Percentiles rank a stretch among this genome's conserved stretches.
Evolutionary conservation across 2,797 vertebrate species (phyloP).

Genomic region (Octomys mimax): DNA sequence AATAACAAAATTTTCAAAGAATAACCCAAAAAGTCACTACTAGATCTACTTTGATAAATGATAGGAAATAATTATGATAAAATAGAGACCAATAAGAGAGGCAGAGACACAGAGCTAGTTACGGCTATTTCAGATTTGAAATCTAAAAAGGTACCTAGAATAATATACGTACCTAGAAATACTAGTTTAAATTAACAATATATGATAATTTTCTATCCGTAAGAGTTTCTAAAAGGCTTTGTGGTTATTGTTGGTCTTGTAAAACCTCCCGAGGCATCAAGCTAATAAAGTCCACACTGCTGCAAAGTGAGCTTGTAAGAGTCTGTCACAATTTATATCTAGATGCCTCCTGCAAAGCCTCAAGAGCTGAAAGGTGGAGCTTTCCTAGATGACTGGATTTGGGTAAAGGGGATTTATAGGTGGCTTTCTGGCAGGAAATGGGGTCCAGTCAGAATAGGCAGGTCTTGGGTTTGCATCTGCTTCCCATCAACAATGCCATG

Average conservation of each 20-base stretch:
- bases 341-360: background rate
- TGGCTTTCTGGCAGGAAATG: background rate
- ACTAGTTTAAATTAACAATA: conserved; percentile 52
- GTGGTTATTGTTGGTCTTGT: background rate
- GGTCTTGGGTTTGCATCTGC: background rate
- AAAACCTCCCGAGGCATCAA: conserved; percentile 36
- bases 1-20: conserved; percentile 39
- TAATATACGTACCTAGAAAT: conserved; percentile 17
- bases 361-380: background rate
- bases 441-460: background rate
- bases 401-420: background rate
- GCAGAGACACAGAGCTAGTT: background rate
- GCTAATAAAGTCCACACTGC: background rate
- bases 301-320: conserved; percentile 18
- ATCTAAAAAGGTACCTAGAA: background rate
- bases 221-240: background rate
- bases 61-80: background rate
- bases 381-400: background rate
- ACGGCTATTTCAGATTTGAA: conserved; percentile 39
- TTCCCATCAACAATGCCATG: background rate
- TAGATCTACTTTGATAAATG: background rate
- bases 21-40: conserved; percentile 18
- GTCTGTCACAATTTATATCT: background rate
- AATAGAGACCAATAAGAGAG: conserved; percentile 38
- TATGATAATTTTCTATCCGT: conserved; percentile 23